Evolutionary conservation across 2,888 invertebrate species (phyloP).

Genomic region (Dryadula phaetusa): DNA sequence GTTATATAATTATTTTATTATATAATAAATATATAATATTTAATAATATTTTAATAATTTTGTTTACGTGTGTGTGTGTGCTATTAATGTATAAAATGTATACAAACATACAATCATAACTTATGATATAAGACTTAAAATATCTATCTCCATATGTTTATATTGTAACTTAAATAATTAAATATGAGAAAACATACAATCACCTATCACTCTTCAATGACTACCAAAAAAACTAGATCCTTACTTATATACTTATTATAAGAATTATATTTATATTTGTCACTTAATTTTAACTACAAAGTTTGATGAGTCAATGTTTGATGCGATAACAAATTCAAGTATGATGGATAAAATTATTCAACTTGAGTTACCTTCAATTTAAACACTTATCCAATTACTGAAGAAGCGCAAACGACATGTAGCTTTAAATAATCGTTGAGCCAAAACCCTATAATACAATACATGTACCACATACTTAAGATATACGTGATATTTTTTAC

Average conservation of each 20-base stretch:
- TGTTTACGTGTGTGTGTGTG: too few relatives aligned
- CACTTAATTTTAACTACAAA: not conserved
- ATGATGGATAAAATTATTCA: slow-evolving; percentile 35
- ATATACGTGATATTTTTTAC: too few relatives aligned
- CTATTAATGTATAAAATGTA: too few relatives aligned
- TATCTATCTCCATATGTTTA: too few relatives aligned
- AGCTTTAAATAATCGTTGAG: slow-evolving; percentile 13
- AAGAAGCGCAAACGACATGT: slow-evolving; percentile 7
- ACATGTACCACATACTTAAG: not conserved
- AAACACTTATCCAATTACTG: slow-evolving; percentile 33
- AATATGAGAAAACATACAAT: too few relatives aligned
- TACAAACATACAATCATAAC: too few relatives aligned
- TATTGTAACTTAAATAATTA: too few relatives aligned
- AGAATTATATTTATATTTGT: not conserved
- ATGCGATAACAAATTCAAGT: slow-evolving; percentile 27
- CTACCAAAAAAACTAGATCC: not conserved
- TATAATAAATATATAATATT: too few relatives aligned
- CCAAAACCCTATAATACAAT: too few relatives aligned
- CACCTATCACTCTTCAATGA: not conserved
- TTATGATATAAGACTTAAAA: too few relatives aligned
- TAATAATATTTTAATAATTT: too few relatives aligned
- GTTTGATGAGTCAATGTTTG: slow-evolving; percentile 24
- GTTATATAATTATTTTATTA: too few relatives aligned
- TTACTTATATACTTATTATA: not conserved
- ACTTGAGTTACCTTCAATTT: slow-evolving; percentile 37